Conservation (phyloP, 2,888 invertebrate species). For the Epinotia ramella region DNA sequence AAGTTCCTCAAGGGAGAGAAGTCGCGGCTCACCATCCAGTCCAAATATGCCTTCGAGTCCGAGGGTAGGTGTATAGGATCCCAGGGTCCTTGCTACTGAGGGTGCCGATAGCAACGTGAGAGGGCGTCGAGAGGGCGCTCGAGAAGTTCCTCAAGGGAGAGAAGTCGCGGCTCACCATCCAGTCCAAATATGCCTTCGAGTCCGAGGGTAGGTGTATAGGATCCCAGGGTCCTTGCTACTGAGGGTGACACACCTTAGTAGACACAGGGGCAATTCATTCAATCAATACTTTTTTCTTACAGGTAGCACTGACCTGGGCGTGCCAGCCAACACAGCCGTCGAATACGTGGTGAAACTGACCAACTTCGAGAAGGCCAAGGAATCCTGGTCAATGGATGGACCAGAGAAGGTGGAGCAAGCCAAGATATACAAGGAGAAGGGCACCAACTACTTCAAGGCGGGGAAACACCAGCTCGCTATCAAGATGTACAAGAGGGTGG, state of each 20-base stretch:
- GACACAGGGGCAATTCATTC: background rate
- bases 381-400: constrained; percentile 92
- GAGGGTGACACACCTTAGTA: too few species aligned
- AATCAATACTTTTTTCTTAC: background rate
- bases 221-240: too few species aligned
- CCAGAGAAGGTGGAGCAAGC: constrained; percentile 93
- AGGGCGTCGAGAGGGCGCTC: constrained; percentile 93
- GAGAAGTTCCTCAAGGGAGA: constrained; percentile 93
- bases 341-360: constrained; percentile 93
- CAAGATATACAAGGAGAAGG: constrained; percentile 94
- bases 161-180: constrained; percentile 89
- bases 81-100: constrained; percentile 75
- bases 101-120: constrained; percentile 90
- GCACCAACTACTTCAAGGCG: constrained; percentile 94
- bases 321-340: constrained; percentile 92
- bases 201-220: constrained; percentile 54
- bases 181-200: constrained; percentile 93
- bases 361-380: constrained; percentile 93
- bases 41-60: constrained; percentile 92
- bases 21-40: constrained; percentile 89
- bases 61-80: constrained; percentile 49
- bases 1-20: constrained; percentile 93
- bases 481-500: constrained; percentile 94
- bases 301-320: constrained; percentile 88
- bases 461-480: constrained; percentile 91